Evolutionary conservation across 1,140 invertebrate genomes (phyloP), one percentile per base, ranked within the genome.

Genomic region (Cydia splendana): DNA sequence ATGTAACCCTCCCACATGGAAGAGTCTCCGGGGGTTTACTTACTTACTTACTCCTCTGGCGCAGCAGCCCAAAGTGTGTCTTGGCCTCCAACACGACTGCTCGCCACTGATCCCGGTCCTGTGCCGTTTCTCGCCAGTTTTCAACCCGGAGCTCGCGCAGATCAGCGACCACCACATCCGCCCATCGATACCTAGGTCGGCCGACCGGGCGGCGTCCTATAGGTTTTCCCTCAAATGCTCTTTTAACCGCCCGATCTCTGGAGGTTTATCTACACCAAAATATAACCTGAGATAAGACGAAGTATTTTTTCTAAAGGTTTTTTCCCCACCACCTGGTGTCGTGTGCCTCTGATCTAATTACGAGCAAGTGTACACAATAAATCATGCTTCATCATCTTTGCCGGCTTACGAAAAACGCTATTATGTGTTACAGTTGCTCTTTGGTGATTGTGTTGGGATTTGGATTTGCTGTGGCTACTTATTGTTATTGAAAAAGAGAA

Each of bases 321-420:
- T 10, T 20, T 6, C 45, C 53, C 76, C 77, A 65, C 80, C 57
- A 62, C 57, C 57, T 62, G 57, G 57, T 62, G 57, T 62, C 57
- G 18, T 62, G 57, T 24, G 20, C 81, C 65, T 74, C 48, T 62
- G 86, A 87, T 87, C 85, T 87, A 86, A 87, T 88, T 88, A 87
- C 79, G 78, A 80, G 80, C 80, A 76, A 80, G 81, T 77, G 78
- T 67, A 74, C 51, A 79, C 79, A 77, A 87, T 89, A 86, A 84
- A 89, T 89, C 87, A 89, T 86, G 79, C 82, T 89, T 85, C 86
- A 87, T 89, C 85, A 85, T 88, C 81, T 77, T 75, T 10, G 20
- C 20, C 20, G 18, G 20, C 57, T 62, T 24, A 18, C 20, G 6
- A 62, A 3, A 62, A 62, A 62, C 18, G 57, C 57, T 5, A 24